These are phyloP conservation scores for Frieseomelitta varia DNA, from an alignment of 1,140 invertebrate species.

Conservation along the genomic window DNA sequence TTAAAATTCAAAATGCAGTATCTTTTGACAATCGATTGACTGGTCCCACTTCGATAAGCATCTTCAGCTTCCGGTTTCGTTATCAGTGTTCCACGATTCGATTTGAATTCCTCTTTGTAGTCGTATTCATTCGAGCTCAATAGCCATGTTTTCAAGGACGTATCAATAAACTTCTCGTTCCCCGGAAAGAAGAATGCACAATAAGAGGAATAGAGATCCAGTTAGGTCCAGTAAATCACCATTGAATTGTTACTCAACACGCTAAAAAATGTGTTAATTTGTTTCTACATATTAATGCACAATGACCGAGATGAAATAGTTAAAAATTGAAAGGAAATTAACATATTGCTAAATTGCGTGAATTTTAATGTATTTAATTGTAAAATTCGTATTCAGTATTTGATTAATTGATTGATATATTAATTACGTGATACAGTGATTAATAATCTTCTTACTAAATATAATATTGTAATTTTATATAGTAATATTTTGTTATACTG, in stretches of 20 bases:
- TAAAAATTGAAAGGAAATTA: not conserved
- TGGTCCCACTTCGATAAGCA: slow-evolving; percentile 32
- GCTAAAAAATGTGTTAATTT: not conserved
- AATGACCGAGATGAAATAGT: not conserved
- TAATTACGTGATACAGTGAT: no score
- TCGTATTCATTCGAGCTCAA: slow-evolving; percentile 22
- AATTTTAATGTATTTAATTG: no score
- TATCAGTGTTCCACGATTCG: slow-evolving; percentile 51
- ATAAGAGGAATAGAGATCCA: slow-evolving; percentile 10
- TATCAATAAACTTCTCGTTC: slow-evolving; percentile 42
- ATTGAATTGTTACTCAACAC: not conserved
- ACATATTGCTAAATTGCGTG: no score
- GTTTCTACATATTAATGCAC: not conserved
- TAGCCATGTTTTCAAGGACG: slow-evolving; percentile 32
- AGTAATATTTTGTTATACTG: no score
- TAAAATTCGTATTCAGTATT: no score
- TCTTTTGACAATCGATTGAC: not conserved
- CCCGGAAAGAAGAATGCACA: slow-evolving; percentile 36
- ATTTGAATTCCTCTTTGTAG: slow-evolving; percentile 49
- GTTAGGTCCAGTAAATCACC: slow-evolving; percentile 1
- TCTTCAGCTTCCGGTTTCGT: slow-evolving; percentile 43
- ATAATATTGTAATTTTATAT: no score
- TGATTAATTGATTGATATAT: no score
- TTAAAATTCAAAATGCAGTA: no score
- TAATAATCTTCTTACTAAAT: no score